A percentile compares a stretch with the other conserved stretches of the same genome.
These are phyloP conservation scores for Meriones unguiculatus DNA, from an alignment of 2,113 vertebrate species.

Conservation along the genomic window DNA sequence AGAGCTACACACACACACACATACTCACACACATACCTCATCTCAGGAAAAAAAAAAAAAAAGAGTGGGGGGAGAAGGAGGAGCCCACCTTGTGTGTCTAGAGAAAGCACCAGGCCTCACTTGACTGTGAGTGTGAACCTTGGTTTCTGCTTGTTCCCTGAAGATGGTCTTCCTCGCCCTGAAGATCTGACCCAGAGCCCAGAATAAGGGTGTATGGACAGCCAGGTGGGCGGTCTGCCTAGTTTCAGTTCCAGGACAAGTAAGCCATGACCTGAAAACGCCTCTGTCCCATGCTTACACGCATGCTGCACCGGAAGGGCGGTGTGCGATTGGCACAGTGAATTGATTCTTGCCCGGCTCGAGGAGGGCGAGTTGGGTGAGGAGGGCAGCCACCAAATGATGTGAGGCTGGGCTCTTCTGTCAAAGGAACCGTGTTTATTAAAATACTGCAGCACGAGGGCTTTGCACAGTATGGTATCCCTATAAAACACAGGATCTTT, in stretches of 20 bases:
- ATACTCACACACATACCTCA: no score
- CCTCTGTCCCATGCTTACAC: rapidly evolving
- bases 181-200: not conserved
- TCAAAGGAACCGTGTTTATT: rapidly evolving
- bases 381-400: no score
- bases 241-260: not conserved
- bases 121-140: not conserved
- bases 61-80: no score
- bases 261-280: not conserved
- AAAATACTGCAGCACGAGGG: not conserved
- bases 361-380: no score
- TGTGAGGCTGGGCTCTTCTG: not conserved
- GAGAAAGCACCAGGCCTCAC: not conserved
- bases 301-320: not conserved
- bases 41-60: not conserved
- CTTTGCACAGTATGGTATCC: rapidly evolving
- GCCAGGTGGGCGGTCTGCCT: not conserved
- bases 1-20: not conserved
- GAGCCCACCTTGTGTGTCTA: not conserved
- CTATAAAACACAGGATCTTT: not conserved
- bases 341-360: no score
- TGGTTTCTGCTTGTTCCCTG: rapidly evolving
- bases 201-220: not conserved
- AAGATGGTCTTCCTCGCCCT: no score
- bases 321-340: not conserved